Percentiles rank a stretch among this genome's conserved stretches.
These are phyloP conservation scores for Boulengeromyrus knoepffleri DNA, from an alignment of 2,113 vertebrate species.

Conservation along the genomic window DNA sequence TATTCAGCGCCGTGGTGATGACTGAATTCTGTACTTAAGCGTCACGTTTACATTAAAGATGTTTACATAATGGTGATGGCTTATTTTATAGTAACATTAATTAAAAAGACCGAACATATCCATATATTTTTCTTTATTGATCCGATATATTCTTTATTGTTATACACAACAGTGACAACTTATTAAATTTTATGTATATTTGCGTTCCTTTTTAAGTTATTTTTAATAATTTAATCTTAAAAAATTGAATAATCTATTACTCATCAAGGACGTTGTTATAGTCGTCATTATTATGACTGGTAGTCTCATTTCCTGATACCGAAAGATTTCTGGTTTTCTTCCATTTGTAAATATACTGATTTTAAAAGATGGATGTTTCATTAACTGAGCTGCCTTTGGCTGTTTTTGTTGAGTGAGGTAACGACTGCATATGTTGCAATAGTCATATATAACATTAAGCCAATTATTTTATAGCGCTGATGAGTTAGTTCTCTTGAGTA, in stretches of 20 bases:
- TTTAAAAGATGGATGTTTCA: not conserved
- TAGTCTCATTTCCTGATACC: not conserved
- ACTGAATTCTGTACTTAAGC: not conserved
- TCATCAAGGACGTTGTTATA: not conserved
- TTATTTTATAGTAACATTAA: not conserved
- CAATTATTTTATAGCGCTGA: not conserved
- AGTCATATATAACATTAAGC: not conserved
- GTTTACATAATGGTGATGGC: not conserved
- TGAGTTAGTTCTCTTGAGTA: not conserved
- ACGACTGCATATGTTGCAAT: not conserved
- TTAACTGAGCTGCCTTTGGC: not conserved
- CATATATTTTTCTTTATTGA: not conserved
- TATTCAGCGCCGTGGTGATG: not conserved
- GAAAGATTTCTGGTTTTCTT: not conserved
- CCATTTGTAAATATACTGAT: not conserved
- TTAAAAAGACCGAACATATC: not conserved
- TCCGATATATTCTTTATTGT: not conserved
- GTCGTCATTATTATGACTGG: not conserved
- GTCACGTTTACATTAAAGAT: not conserved
- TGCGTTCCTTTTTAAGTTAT: not conserved
- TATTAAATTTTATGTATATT: not conserved
- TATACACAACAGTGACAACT: not conserved
- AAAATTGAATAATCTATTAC: not conserved
- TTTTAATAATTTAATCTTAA: not conserved
- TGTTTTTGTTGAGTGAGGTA: not conserved